phyloP scores from a whole-genome alignment of 2,113 vertebrate genomes.

The Datnioides undecimradiatus region DNA sequence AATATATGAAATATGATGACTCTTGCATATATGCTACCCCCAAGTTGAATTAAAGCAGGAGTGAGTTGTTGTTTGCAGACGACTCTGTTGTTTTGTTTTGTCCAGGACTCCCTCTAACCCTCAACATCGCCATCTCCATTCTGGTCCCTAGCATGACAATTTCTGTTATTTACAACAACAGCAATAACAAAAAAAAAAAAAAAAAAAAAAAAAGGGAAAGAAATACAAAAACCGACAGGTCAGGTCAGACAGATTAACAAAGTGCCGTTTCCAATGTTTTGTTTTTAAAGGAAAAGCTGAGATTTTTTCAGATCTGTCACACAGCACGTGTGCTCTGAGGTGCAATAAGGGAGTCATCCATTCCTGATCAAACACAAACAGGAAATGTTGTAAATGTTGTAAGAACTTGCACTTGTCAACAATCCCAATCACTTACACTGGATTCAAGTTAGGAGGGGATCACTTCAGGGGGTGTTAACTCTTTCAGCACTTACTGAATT shows the following conservation, averaged over 20 bases:
- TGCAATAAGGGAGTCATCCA: background rate
- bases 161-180: slow-evolving; percentile 56
- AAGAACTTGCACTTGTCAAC: no score
- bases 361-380: no score
- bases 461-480: background rate
- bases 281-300: background rate
- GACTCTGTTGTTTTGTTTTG: no score
- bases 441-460: background rate
- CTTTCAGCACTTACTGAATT: background rate
- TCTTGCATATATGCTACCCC: background rate
- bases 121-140: background rate
- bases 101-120: background rate
- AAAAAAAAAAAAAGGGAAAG: slow-evolving; percentile 26
- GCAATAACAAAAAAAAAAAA: slow-evolving; percentile 22
- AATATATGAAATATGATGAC: background rate
- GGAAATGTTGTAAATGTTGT: no score
- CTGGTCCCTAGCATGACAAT: slow-evolving; percentile 68
- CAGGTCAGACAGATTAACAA: slow-evolving; percentile 43
- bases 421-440: no score
- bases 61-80: background rate
- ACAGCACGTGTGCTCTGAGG: background rate
- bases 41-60: background rate
- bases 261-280: slow-evolving; percentile 61
- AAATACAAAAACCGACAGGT: slow-evolving; percentile 23
- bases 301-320: background rate